Evolutionary conservation across 2,797 vertebrate genomes (phyloP).

Genomic region (Pagetopsis macropterus): DNA sequence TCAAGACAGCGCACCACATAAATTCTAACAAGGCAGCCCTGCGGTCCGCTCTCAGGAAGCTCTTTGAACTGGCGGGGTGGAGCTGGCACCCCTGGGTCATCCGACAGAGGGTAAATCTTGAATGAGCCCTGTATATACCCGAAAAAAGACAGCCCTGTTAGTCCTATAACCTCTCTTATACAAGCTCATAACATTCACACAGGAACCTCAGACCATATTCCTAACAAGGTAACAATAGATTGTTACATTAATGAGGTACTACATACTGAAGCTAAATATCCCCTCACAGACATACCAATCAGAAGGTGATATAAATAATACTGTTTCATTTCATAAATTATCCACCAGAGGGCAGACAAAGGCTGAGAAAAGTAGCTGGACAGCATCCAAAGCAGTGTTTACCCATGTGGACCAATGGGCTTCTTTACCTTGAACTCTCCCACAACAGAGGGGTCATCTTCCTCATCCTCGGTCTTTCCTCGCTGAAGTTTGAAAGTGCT

Average conservation of each 20-base stretch:
- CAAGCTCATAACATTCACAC: not conserved
- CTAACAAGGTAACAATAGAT: not conserved
- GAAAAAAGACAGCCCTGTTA: not conserved
- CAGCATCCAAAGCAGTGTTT: not conserved
- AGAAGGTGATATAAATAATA: not conserved
- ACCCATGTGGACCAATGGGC: not conserved
- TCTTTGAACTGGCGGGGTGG: conserved; percentile 94
- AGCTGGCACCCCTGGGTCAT: conserved; percentile 85
- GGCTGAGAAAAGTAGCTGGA: conserved; percentile 6
- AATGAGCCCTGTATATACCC: conserved; percentile 89
- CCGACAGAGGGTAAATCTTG: conserved; percentile 90
- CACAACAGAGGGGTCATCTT: conserved; percentile 92
- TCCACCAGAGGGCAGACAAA: conserved; percentile 73
- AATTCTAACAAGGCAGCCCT: conserved; percentile 94
- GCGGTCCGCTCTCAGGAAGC: conserved; percentile 92
- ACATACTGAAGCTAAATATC: not conserved
- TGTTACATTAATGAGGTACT: not conserved
- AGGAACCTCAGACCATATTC: not conserved
- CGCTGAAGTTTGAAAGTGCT: conserved; percentile 93
- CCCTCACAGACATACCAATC: not conserved
- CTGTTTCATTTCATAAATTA: not conserved
- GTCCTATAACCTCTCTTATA: not conserved
- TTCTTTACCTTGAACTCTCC: conserved; percentile 95
- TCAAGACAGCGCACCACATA: conserved; percentile 90
- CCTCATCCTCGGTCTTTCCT: conserved; percentile 89